These are phyloP conservation scores for Coturnix japonica DNA, from an alignment of 2,113 vertebrate genomes.

Conservation along the genomic window DNA sequence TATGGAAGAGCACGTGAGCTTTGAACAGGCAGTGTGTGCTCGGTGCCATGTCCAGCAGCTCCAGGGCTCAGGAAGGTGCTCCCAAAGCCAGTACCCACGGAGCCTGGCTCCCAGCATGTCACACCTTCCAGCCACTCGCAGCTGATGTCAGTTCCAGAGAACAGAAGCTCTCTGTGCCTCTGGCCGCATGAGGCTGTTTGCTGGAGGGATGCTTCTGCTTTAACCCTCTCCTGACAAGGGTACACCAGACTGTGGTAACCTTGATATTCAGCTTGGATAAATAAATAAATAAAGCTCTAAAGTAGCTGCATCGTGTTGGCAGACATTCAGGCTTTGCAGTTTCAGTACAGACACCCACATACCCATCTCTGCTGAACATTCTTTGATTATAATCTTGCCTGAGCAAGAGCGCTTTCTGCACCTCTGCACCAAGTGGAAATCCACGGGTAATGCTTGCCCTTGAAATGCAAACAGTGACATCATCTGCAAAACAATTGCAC, in stretches of 20 bases:
- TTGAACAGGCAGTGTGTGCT: not conserved
- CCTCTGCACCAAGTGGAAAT: not conserved
- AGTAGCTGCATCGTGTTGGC: not conserved
- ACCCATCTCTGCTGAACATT: not conserved
- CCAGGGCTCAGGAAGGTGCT: rapidly evolving
- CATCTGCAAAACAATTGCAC: not conserved
- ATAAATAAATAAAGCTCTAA: not conserved
- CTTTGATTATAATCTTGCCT: not conserved
- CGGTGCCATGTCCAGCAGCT: not conserved
- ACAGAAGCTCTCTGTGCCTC: constrained; percentile 48
- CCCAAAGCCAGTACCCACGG: not conserved
- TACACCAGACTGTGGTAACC: not conserved
- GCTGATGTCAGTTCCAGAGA: constrained; percentile 44
- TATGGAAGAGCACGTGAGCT: not conserved
- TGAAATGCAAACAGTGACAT: not conserved
- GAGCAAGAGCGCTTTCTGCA: not conserved
- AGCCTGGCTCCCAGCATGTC: constrained; percentile 9
- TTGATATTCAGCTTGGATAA: not conserved
- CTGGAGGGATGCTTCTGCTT: not conserved
- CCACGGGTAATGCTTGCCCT: not conserved
- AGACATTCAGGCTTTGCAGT: not conserved
- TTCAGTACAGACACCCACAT: rapidly evolving
- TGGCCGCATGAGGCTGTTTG: not conserved
- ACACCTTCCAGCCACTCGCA: rapidly evolving
- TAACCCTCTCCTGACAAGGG: constrained; percentile 6